Base-by-base conservation (phyloP, 2,797 vertebrate species). In the Pampus argenteus region DNA sequence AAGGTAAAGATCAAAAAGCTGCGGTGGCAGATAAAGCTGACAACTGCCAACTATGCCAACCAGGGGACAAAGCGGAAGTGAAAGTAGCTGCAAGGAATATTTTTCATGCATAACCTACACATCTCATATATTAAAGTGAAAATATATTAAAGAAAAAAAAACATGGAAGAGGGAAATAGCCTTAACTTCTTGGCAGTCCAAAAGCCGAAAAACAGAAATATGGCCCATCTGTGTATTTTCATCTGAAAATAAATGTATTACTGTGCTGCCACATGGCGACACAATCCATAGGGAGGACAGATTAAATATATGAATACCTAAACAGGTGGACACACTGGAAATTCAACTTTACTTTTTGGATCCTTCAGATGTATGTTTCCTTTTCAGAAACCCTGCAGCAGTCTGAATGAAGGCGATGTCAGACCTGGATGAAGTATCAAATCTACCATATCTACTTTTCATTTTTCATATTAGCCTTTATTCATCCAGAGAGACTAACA, bases 1-100 rank as follows among this genome's bases (percentile, higher is more conserved):
- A n/a, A n/a, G n/a, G n/a, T n/a, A 31, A 54, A 87, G 84, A 88
- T 88, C 67, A 81, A 71, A 85, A 75, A 20, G 69, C 65, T 40
- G 76, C 47, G 57, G 59, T 34, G 60, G 38, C 54, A 82, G 83
- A 89, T 88, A 89, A 88, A 80, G 72, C 74, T 76, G 83, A 88
- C 84, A 84, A 79, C 74, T 66, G 78, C 69, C 72, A 72, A 79
- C 69, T 66, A 26, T 26, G 68, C 66, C 40, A 48, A 26, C 65
- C 40, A 5, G 66, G 2, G 1, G n/a, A 68, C 62, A 51, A 31
- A 66, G 45, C 18, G 25, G 57, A 62, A 45, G 9, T n/a, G 52
- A 66, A 55, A 54, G 56, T 22, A 22, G 69, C 77, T 64, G 74
- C 62, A n/a, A n/a, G n/a, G n/a, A n/a, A n/a, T n/a, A 81, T 81